Evolutionary conservation across 2,113 vertebrate genomes (phyloP).

Genomic region (Pimephales promelas): DNA sequence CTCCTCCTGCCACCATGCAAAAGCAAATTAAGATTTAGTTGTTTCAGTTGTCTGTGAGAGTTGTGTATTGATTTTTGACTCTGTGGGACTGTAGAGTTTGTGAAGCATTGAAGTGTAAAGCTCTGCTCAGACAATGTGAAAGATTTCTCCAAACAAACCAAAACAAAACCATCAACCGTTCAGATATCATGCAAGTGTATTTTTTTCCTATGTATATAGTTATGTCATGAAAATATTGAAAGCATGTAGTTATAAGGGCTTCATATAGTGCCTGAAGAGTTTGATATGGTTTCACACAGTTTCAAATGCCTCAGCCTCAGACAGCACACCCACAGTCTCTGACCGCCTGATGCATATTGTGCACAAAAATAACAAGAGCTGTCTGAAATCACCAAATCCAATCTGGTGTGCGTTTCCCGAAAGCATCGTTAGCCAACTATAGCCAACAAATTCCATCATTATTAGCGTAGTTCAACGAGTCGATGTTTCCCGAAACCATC

Average conservation of each 20-base stretch:
- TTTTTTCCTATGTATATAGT: not conserved
- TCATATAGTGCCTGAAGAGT: not conserved
- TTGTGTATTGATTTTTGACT: constrained; percentile 59
- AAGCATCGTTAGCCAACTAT: no score
- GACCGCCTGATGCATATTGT: not conserved
- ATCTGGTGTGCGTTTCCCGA: no score
- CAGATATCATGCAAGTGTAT: constrained; percentile 7
- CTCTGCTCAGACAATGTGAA: constrained; percentile 41
- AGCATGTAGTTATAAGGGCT: not conserved
- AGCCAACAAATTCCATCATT: no score
- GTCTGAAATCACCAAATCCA: constrained; percentile 7
- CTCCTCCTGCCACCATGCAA: constrained; percentile 55
- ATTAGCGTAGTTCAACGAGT: no score
- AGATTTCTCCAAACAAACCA: not conserved
- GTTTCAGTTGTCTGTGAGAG: constrained; percentile 59
- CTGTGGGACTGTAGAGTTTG: constrained; percentile 27
- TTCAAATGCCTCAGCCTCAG: not conserved
- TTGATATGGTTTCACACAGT: not conserved
- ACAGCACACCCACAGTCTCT: constrained; percentile 13
- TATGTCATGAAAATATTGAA: not conserved
- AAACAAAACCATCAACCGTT: not conserved
- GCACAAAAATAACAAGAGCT: constrained; percentile 14
- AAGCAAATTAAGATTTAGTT: constrained; percentile 62
- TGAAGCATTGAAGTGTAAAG: constrained; percentile 46
- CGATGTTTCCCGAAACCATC: no score